phyloP scores from a whole-genome alignment of 2,113 vertebrate genomes.

The Heterotis niloticus region DNA sequence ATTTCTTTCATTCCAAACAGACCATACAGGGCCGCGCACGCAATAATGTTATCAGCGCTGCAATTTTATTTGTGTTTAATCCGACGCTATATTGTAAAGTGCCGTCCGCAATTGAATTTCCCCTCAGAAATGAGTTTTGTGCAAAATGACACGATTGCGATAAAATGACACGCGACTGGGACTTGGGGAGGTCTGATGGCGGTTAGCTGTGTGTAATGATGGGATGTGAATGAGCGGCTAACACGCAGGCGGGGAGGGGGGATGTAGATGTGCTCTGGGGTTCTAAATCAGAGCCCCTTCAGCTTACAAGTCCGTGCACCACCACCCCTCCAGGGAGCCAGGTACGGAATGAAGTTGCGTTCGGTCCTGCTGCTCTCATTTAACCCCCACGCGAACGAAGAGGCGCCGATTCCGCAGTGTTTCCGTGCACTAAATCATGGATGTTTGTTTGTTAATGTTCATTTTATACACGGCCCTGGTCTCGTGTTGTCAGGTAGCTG shows the following conservation, averaged over 20 bases:
- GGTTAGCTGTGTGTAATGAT: not conserved
- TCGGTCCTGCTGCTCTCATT: too few relatives aligned
- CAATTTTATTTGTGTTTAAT: not conserved
- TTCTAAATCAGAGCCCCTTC: too few relatives aligned
- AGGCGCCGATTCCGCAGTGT: too few relatives aligned
- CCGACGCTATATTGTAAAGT: not conserved
- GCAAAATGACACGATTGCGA: not conserved
- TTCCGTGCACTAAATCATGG: too few relatives aligned
- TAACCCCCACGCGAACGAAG: too few relatives aligned
- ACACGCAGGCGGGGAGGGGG: not conserved
- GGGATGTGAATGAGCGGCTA: not conserved
- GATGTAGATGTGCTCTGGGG: not conserved
- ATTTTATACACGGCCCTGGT: not conserved
- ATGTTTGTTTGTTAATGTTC: not conserved
- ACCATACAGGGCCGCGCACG: too few relatives aligned
- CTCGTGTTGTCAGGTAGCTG: not conserved
- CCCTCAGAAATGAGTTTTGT: not conserved
- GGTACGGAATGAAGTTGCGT: too few relatives aligned
- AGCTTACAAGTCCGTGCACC: too few relatives aligned
- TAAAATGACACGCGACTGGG: not conserved
- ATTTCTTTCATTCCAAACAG: not conserved
- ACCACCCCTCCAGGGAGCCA: too few relatives aligned
- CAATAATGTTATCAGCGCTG: not conserved
- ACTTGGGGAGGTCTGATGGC: not conserved
- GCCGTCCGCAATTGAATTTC: not conserved